phyloP scores from a whole-genome alignment of 1,140 invertebrate species.

The Psix sp. region DNA sequence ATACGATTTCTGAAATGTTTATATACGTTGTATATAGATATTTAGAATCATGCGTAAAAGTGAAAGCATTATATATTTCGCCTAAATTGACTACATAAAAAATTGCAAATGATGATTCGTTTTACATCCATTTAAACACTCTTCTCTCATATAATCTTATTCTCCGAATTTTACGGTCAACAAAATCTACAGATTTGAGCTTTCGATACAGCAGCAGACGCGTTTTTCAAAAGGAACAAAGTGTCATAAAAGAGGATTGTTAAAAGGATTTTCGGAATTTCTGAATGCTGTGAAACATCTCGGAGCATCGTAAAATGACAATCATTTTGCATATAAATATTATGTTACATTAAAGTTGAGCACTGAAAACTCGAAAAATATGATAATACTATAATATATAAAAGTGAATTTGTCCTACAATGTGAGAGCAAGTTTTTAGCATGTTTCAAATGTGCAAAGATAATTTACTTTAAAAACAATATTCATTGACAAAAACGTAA shows the following conservation, averaged over 20 bases:
- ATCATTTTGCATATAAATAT: slow-evolving; percentile 46
- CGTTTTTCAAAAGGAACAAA: slow-evolving; percentile 43
- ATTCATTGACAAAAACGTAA: no score
- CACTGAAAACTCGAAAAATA: slow-evolving; percentile 31
- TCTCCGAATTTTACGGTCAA: slow-evolving; percentile 41
- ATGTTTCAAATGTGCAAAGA: no score
- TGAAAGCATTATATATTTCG: slow-evolving; percentile 10
- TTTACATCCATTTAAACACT: slow-evolving; percentile 34
- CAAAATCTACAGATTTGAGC: slow-evolving; percentile 37
- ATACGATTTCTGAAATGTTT: not conserved
- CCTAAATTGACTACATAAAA: slow-evolving; percentile 26
- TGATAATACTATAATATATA: slow-evolving; percentile 44
- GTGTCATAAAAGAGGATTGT: slow-evolving; percentile 43
- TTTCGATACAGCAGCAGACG: slow-evolving; percentile 34
- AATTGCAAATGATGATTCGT: slow-evolving; percentile 28
- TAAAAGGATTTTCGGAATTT: slow-evolving; percentile 33
- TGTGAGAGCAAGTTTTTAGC: no score
- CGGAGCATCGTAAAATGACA: slow-evolving; percentile 43
- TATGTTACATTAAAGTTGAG: slow-evolving; percentile 30
- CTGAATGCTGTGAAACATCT: slow-evolving; percentile 25
- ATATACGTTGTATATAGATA: not conserved
- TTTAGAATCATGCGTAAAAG: slow-evolving; percentile 9
- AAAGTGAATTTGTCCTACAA: no score
- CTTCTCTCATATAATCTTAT: slow-evolving; percentile 31
- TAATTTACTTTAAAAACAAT: no score